These are phyloP conservation scores for Acarapis woodi DNA, from an alignment of 1,140 invertebrate species.

Conservation along the genomic window DNA sequence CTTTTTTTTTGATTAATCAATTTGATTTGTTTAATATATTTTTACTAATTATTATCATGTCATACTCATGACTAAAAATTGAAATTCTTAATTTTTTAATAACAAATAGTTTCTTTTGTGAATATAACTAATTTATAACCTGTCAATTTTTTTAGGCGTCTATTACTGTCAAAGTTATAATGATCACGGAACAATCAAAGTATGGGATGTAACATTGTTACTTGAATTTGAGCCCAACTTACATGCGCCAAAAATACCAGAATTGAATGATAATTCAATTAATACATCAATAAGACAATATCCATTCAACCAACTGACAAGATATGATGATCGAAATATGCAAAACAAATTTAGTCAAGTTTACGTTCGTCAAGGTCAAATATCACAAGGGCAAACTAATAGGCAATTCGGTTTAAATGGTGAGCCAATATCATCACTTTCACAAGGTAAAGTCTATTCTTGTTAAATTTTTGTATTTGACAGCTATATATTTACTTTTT, in stretches of 20 bases:
- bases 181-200: conserved; percentile 37
- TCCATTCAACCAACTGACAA: too few species aligned
- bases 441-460: background rate
- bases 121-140: too few species aligned
- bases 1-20: too few species aligned
- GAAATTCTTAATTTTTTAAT: too few species aligned
- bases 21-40: background rate
- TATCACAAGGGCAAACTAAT: conserved; percentile 1
- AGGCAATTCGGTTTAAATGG: background rate
- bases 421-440: background rate
- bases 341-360: background rate
- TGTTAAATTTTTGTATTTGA: background rate
- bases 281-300: too few species aligned
- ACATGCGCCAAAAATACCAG: conserved; percentile 3
- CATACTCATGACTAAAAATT: too few species aligned
- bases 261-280: too few species aligned
- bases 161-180: conserved; percentile 61
- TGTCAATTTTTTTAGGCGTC: too few species aligned
- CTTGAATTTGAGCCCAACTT: conserved; percentile 7
- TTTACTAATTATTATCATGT: background rate
- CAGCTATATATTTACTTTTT: conserved; percentile 1
- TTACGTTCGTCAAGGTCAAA: background rate
- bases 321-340: background rate
- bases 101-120: too few species aligned
- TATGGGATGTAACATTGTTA: conserved; percentile 33